Conservation (phyloP, 2,888 invertebrate genomes). For the Ephialtes manifestator region DNA sequence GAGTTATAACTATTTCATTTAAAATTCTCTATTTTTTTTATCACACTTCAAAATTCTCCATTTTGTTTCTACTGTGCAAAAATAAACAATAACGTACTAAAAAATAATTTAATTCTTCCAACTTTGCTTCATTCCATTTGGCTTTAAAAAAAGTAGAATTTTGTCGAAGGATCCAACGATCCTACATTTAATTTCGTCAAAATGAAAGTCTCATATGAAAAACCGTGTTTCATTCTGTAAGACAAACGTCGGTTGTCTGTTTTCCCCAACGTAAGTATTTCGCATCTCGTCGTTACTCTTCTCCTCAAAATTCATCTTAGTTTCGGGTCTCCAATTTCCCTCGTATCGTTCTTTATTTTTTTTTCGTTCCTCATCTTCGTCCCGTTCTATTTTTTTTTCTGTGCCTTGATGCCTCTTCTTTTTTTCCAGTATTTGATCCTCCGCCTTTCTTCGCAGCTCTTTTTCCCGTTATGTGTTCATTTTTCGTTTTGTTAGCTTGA, state of each 20-base stretch:
- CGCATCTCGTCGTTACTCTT: constrained; percentile 25
- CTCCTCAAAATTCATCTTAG: constrained; percentile 15
- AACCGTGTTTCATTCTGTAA: constrained; percentile 45
- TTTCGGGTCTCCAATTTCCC: not conserved
- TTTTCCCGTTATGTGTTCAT: constrained; percentile 30
- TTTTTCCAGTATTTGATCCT: constrained; percentile 42
- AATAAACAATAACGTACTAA: not conserved
- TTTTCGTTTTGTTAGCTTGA: constrained; percentile 44
- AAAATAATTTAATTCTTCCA: not conserved
- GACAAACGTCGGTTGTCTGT: constrained; percentile 18
- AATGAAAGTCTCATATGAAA: constrained; percentile 58
- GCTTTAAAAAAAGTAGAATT: not conserved
- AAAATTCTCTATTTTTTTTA: no score
- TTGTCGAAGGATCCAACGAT: not conserved
- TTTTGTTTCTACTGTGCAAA: no score
- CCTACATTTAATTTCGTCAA: constrained; percentile 30
- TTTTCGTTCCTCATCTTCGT: constrained; percentile 8
- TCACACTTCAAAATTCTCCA: no score
- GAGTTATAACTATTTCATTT: no score
- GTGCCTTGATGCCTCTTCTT: constrained; percentile 20
- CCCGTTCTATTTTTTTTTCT: not conserved
- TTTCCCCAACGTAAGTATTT: not conserved
- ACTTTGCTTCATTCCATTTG: not conserved
- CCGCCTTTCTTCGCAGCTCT: constrained; percentile 43
- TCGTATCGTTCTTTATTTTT: constrained; percentile 1